A percentile compares a stretch with the other conserved stretches of the same genome.
Conservation (phyloP, 2,797 vertebrate genomes). For the Rhinoraja longicauda region DNA sequence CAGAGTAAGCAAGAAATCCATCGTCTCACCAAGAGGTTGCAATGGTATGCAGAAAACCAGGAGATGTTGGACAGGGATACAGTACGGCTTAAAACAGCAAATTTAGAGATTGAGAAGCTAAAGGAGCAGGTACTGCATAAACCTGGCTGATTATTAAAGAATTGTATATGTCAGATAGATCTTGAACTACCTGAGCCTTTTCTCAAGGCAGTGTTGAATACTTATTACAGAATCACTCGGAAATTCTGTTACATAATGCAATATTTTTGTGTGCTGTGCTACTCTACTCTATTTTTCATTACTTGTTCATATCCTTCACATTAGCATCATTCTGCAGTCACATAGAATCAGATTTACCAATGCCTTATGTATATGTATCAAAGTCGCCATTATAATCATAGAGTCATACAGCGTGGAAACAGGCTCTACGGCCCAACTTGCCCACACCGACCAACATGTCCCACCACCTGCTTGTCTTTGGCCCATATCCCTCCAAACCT, state of each 20-base stretch:
- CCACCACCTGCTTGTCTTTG: no score
- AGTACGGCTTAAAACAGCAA: constrained; percentile 69
- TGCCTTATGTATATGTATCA: neutral
- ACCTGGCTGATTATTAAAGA: neutral
- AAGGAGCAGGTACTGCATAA: constrained; percentile 65
- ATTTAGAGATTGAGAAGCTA: constrained; percentile 69
- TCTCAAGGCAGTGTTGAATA: neutral
- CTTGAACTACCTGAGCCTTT: neutral
- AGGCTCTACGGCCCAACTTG: no score
- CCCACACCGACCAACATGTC: no score
- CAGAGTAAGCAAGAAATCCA: constrained; percentile 70
- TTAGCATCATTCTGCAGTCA: neutral
- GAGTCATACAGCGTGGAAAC: no score
- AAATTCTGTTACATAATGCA: no score
- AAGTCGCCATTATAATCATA: neutral
- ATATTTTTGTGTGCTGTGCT: no score
- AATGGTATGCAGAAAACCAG: constrained; percentile 89
- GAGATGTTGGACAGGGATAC: constrained; percentile 79
- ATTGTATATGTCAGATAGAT: neutral
- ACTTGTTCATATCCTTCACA: neutral
- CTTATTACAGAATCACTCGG: neutral
- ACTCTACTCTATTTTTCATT: no score
- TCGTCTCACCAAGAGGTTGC: constrained; percentile 70
- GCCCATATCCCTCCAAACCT: no score
- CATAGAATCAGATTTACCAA: neutral